phyloP scores from a whole-genome alignment of 1,140 invertebrate species.

The Drosophila sucinea region DNA sequence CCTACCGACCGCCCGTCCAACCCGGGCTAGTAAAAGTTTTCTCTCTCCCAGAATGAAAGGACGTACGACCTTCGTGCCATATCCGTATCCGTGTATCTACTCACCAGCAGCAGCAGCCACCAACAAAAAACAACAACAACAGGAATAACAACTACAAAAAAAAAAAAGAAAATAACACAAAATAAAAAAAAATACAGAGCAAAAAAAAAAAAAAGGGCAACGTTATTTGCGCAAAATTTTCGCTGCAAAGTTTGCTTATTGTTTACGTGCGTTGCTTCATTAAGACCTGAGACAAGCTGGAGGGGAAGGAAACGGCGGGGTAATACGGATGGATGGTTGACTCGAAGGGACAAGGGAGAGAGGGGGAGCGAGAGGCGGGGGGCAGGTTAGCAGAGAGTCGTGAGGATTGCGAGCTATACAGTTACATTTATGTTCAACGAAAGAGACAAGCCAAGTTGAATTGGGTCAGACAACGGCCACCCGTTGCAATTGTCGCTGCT shows the following conservation, averaged over 20 bases:
- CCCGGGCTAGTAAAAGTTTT: constrained; percentile 61
- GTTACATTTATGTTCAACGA: constrained; percentile 42
- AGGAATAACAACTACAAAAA: constrained; percentile 15
- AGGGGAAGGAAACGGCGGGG: background rate
- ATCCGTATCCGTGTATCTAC: constrained; percentile 67
- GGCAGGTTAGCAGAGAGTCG: background rate
- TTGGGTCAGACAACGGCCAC: constrained; percentile 69
- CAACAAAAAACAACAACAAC: constrained; percentile 16
- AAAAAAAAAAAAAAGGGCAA: constrained; percentile 52
- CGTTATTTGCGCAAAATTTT: constrained; percentile 80
- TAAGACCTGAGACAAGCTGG: constrained; percentile 61
- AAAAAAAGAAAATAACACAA: constrained; percentile 20
- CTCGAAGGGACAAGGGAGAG: background rate
- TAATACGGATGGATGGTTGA: constrained; percentile 18
- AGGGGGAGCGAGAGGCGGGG: background rate
- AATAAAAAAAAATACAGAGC: constrained; percentile 17
- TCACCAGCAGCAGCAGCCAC: constrained; percentile 20
- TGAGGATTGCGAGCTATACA: constrained; percentile 33
- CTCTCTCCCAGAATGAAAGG: constrained; percentile 30
- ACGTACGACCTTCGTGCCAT: constrained; percentile 70
- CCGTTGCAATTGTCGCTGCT: constrained; percentile 44
- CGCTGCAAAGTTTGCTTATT: constrained; percentile 81
- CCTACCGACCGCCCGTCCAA: no score
- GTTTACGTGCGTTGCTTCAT: constrained; percentile 81
- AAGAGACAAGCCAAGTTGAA: constrained; percentile 46